phyloP scores from a whole-genome alignment of 2,888 invertebrate genomes.

The Tiliacea aurago region DNA sequence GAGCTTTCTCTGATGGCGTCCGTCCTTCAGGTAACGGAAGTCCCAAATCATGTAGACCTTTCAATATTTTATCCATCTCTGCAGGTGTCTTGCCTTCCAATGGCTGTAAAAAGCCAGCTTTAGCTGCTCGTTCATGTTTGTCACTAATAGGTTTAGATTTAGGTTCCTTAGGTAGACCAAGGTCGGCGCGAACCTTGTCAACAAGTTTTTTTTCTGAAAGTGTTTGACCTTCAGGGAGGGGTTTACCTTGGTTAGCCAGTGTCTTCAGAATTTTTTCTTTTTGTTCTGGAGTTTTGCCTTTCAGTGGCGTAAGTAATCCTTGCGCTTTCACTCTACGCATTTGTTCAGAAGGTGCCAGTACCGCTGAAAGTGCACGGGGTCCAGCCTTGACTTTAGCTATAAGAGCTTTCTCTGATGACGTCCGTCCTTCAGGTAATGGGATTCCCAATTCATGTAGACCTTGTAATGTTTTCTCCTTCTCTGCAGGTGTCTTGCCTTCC shows the following conservation, averaged over 20 bases:
- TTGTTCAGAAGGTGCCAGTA: not conserved
- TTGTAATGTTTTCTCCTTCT: slow-evolving; percentile 62
- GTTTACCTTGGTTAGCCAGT: slow-evolving; percentile 35
- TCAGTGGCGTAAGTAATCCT: slow-evolving; percentile 9
- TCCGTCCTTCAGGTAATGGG: slow-evolving; percentile 17
- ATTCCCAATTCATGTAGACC: slow-evolving; percentile 48
- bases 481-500: slow-evolving; percentile 56
- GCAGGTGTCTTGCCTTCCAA: slow-evolving; percentile 57
- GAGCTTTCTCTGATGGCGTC: slow-evolving; percentile 64
- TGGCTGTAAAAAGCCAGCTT: too few species aligned
- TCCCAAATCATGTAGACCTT: slow-evolving; percentile 58
- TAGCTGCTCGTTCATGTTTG: slow-evolving; percentile 12
- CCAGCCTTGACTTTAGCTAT: slow-evolving; percentile 2
- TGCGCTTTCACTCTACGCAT: not conserved
- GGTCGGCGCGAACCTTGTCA: slow-evolving; percentile 51
- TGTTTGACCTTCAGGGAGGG: slow-evolving; percentile 43
- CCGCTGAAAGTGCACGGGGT: not conserved
- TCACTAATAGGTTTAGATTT: slow-evolving; percentile 32
- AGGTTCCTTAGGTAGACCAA: slow-evolving; percentile 60
- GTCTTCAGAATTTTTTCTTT: slow-evolving; percentile 19
- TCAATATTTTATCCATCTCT: slow-evolving; percentile 63
- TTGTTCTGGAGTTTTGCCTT: slow-evolving; percentile 57
- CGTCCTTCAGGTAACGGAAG: slow-evolving; percentile 68
- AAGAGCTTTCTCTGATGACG: slow-evolving; percentile 28
- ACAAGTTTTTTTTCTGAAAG: slow-evolving; percentile 63